Percentiles rank a stretch among this genome's conserved stretches.
These are phyloP conservation scores for Epizoanthus scotinus DNA, from an alignment of 92 coral and sea anemone species.

Conservation along the genomic window DNA sequence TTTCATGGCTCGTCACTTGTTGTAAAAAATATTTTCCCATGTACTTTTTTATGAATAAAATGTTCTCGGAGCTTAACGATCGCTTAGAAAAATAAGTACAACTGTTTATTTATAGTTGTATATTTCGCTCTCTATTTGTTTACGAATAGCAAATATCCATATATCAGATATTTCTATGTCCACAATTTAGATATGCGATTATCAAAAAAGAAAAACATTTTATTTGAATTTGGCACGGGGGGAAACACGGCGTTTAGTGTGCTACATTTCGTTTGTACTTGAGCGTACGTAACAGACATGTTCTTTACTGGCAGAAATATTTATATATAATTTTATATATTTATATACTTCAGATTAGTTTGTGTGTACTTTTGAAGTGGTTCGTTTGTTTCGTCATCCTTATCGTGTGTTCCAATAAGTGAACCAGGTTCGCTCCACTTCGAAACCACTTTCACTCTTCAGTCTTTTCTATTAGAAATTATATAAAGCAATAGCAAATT, in stretches of 20 bases:
- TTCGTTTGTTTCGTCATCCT: too few species aligned
- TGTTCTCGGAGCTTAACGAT: background rate
- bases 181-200: background rate
- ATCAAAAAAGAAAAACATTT: background rate
- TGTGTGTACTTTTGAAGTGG: too few species aligned
- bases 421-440: too few species aligned
- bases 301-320: background rate
- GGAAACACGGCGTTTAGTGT: background rate
- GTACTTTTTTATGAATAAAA: background rate
- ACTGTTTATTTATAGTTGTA: background rate
- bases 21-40: background rate
- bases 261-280: background rate
- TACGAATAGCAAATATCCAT: background rate
- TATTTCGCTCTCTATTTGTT: background rate
- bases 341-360: background rate
- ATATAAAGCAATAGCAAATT: too few species aligned
- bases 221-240: background rate
- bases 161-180: too few species aligned
- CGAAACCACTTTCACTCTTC: too few species aligned
- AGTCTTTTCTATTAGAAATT: too few species aligned
- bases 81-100: conserved; percentile 4
- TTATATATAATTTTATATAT: background rate
- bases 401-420: too few species aligned
- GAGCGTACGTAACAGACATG: background rate
- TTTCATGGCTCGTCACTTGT: background rate